Percentiles rank a stretch among this genome's conserved stretches.
Conservation (phyloP, 2,888 invertebrate genomes). For the Willowsia nigromaculata region DNA sequence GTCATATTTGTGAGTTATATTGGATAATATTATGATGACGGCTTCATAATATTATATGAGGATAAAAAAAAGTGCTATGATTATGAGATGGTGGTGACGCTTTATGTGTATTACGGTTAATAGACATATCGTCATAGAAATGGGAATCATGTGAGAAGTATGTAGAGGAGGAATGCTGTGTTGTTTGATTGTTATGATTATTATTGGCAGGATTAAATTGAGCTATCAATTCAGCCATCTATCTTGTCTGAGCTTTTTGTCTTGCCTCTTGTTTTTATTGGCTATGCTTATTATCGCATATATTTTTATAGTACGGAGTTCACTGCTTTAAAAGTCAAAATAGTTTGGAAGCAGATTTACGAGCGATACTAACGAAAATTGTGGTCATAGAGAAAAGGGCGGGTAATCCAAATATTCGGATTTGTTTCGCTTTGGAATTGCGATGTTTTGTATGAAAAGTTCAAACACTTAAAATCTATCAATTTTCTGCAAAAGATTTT, state of each 20-base stretch:
- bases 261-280: neutral
- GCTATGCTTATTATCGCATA: neutral
- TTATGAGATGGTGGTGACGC: neutral
- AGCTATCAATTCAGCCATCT: conserved; percentile 35
- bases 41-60: neutral
- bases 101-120: neutral
- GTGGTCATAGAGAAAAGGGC: no score
- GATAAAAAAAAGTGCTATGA: neutral
- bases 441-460: no score
- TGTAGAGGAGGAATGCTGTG: conserved; percentile 1
- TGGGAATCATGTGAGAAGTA: conserved; percentile 12
- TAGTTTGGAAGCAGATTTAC: no score
- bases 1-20: neutral
- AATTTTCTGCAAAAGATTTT: no score
- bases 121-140: neutral
- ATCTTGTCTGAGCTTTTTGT: conserved; percentile 4
- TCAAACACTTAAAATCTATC: no score
- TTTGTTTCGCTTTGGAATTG: no score
- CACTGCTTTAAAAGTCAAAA: conserved; percentile 7
- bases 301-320: neutral
- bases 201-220: conserved; percentile 55
- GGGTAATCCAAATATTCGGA: no score
- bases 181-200: conserved; percentile 55
- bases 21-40: neutral
- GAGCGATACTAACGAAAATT: no score